A percentile compares a stretch with the other conserved stretches of the same genome.
Conservation (phyloP, 1,140 invertebrate genomes). For the Phymastichus coffea region DNA sequence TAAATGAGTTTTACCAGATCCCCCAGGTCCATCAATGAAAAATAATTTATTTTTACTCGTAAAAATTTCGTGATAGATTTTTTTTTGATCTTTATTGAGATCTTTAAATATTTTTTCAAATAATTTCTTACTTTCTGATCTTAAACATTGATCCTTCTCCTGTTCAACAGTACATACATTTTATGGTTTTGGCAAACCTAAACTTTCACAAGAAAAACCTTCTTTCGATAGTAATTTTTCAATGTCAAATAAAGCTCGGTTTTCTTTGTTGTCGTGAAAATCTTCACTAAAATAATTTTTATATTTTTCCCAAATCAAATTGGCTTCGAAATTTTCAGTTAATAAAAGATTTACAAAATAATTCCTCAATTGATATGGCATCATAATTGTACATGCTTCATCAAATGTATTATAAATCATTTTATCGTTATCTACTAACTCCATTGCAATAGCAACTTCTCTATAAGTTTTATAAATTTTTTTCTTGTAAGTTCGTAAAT, state of each 20-base stretch:
- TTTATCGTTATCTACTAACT: neutral
- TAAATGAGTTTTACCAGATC: constrained; percentile 27
- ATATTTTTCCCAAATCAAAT: neutral
- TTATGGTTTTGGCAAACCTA: neutral
- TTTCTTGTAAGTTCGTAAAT: neutral
- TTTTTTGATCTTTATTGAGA: neutral
- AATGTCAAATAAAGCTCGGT: neutral
- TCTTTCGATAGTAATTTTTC: neutral
- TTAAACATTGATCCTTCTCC: neutral
- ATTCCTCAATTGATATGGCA: constrained; percentile 1
- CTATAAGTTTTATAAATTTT: neutral
- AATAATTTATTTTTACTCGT: constrained; percentile 2
- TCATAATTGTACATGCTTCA: neutral
- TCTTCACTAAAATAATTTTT: neutral
- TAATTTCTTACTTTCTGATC: neutral
- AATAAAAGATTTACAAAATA: neutral
- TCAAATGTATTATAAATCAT: neutral
- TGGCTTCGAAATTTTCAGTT: neutral
- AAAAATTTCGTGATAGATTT: neutral
- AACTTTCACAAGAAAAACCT: neutral
- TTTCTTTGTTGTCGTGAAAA: neutral
- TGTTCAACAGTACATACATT: neutral
- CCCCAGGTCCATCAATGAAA: constrained; percentile 27
- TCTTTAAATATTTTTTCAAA: neutral
- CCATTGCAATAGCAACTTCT: neutral